These are phyloP conservation scores for Coenobita brevimanus DNA, from an alignment of 1,140 invertebrate species.

Conservation along the genomic window DNA sequence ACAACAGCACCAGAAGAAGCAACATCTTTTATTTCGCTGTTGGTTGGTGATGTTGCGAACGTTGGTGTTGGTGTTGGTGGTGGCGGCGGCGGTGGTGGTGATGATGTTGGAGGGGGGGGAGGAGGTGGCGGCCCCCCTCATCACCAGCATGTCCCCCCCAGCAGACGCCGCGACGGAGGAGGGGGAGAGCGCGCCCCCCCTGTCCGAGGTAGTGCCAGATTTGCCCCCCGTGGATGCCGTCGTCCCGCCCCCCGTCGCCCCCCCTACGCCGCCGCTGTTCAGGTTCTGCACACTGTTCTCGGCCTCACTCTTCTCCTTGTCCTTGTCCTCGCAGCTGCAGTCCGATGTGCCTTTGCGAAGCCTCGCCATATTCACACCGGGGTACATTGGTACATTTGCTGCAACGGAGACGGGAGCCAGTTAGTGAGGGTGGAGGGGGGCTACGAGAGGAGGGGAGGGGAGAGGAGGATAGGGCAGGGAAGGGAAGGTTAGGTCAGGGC, in stretches of 20 bases:
- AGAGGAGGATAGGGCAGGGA: neutral
- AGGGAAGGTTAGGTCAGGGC: neutral
- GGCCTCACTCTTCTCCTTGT: no score
- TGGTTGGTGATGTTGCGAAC: neutral
- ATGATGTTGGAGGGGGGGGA: neutral
- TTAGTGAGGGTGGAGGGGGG: neutral
- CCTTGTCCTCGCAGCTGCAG: no score
- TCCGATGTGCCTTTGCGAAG: no score
- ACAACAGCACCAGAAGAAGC: constrained; percentile 23
- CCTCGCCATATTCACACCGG: no score
- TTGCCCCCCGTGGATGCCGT: no score
- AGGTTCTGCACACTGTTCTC: no score
- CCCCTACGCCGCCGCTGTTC: no score
- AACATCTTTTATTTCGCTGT: neutral
- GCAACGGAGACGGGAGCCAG: no score
- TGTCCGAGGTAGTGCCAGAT: no score
- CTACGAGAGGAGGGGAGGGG: neutral
- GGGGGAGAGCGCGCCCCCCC: neutral
- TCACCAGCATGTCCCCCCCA: neutral
- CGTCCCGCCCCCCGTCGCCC: no score
- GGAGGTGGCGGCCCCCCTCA: constrained; percentile 3
- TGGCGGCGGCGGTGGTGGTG: neutral
- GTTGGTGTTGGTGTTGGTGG: neutral
- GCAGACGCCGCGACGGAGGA: neutral
- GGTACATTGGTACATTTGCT: no score